phyloP scores from a whole-genome alignment of 2,888 invertebrate genomes.

The Cataglyphis altisquamis region DNA sequence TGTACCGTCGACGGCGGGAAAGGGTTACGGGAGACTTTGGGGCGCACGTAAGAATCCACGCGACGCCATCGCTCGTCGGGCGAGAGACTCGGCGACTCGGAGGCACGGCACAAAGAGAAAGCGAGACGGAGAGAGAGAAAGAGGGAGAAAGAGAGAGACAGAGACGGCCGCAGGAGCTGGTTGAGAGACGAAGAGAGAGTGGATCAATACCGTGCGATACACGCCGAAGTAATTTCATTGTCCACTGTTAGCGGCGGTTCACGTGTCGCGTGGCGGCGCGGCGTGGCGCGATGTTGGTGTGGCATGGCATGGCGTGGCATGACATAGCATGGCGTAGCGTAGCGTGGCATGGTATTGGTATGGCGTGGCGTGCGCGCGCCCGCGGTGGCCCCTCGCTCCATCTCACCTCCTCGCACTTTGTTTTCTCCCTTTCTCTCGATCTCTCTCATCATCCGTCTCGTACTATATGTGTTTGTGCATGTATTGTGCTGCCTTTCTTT shows the following conservation, averaged over 20 bases:
- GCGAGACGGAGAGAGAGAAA: slow-evolving; percentile 40
- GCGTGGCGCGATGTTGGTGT: slow-evolving; percentile 69
- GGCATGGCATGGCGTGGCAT: slow-evolving; percentile 72
- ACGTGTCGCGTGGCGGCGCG: slow-evolving; percentile 79
- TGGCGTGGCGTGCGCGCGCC: slow-evolving; percentile 63
- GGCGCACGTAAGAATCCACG: slow-evolving; percentile 61
- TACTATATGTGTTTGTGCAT: neutral
- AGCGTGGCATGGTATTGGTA: slow-evolving; percentile 68
- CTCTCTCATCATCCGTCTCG: slow-evolving; percentile 36
- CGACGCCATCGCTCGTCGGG: slow-evolving; percentile 58
- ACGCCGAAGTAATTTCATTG: slow-evolving; percentile 83
- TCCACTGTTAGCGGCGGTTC: slow-evolving; percentile 82
- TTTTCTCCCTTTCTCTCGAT: slow-evolving; percentile 19
- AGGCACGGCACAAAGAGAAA: slow-evolving; percentile 44
- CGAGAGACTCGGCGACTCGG: slow-evolving; percentile 64
- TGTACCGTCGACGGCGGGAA: slow-evolving; percentile 51
- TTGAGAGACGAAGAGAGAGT: slow-evolving; percentile 68
- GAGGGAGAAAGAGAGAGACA: slow-evolving; percentile 41
- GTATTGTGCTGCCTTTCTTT: slow-evolving; percentile 51
- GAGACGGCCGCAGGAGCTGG: slow-evolving; percentile 34
- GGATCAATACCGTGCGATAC: slow-evolving; percentile 82
- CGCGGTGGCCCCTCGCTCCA: slow-evolving; percentile 61
- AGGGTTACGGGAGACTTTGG: slow-evolving; percentile 51
- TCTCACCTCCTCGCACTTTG: slow-evolving; percentile 15
- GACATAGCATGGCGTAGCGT: slow-evolving; percentile 69